Evolutionary conservation across 2,113 vertebrate species (phyloP).

Genomic region (Pedionomus torquatus): DNA sequence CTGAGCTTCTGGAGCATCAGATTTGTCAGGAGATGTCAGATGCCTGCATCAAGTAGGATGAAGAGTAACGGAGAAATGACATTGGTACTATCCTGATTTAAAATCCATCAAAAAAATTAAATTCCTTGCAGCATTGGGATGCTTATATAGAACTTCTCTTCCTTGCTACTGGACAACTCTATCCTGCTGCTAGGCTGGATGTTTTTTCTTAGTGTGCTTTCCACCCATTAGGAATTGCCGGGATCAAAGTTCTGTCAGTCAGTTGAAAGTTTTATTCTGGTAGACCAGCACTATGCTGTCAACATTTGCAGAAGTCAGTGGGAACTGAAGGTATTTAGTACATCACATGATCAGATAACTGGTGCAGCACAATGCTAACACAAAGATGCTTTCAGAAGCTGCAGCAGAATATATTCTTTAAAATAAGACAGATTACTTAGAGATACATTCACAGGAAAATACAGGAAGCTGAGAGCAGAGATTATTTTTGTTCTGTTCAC

Average conservation of each 20-base stretch:
- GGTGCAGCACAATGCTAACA: not conserved
- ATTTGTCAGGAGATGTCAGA: slow-evolving; percentile 27
- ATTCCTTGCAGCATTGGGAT: not conserved
- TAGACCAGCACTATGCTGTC: not conserved
- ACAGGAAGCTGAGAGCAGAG: not conserved
- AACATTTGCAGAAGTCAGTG: not conserved
- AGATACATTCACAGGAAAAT: not conserved
- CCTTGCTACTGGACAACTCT: not conserved
- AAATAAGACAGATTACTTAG: not conserved
- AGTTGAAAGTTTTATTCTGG: not conserved
- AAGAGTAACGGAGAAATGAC: slow-evolving; percentile 21
- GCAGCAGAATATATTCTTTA: not conserved
- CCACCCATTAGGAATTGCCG: not conserved
- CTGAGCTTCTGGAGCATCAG: slow-evolving; percentile 19
- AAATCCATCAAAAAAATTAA: slow-evolving; percentile 4
- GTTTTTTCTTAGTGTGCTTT: not conserved
- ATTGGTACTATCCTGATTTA: not conserved
- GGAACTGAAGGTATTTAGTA: not conserved
- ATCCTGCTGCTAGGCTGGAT: not conserved
- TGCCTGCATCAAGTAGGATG: not conserved
- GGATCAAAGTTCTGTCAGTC: not conserved
- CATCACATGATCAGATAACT: not conserved
- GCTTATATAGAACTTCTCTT: not conserved
- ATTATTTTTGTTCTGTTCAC: not conserved
- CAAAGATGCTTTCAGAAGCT: not conserved